Evolutionary conservation across 2,888 invertebrate species (phyloP), one percentile per base, ranked within the genome.

Genomic region (Phoenoteleia sp.): DNA sequence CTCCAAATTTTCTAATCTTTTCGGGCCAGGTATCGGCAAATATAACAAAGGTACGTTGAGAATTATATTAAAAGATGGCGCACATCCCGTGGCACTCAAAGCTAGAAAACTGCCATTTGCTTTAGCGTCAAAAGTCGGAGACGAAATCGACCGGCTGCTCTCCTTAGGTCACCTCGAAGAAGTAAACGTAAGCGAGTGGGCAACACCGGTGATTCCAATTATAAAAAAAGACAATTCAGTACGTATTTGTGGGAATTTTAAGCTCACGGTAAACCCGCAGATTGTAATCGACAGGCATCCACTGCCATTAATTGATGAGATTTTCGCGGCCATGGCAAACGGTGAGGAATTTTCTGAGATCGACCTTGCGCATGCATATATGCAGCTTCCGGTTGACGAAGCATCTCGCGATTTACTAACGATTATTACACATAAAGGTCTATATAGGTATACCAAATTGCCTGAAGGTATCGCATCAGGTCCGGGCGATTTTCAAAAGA

Each of bases 151-250:
- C 0, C 36, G 86, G 47, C 52, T 91, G 66, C 77, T 81, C n/a
- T 33, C 67, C 0, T 29, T 77, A n/a, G 83, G 86, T 19, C 85
- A 88, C 6, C 39, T 90, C 4, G 67, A 71, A 4, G 54, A 76
- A 29, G 86, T 91, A 2, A 85, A 87, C 33, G 72, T 67, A 23
- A 88, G 87, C 11, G 86, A 91, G 36, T 91, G 91, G 90, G 91
- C 88, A n/a, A 90, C 90, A 25, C 92, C 93, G 0, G 89, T 94
- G 4, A 92, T 93, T 3, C 90, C 92, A 0, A 87, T 93, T 0
- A 75, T 91, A 1, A 93, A 93, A 85, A 87, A 84, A 17, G 87
- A 92, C 76, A 92, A 91, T 0, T 56, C 60, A 42, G 81, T 92
- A 5, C 49, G 92, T 21, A 86, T 93, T 15, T 93, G 0, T n/a